Evolutionary conservation across 2,797 vertebrate genomes (phyloP), one percentile per base, ranked within the genome.

Genomic region (Sarcophilus harrisii): DNA sequence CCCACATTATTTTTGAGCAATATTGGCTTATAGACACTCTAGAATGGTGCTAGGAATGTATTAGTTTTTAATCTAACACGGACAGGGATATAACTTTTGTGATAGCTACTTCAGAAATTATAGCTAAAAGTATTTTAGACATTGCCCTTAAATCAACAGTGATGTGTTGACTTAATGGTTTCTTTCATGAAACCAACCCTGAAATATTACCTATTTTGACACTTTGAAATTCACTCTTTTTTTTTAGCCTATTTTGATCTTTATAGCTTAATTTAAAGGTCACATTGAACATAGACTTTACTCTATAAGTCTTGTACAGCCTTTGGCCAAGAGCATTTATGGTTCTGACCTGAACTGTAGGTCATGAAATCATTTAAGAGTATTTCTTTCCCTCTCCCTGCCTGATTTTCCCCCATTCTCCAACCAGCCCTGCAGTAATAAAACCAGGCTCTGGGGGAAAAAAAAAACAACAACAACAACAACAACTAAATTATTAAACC

Each of bases 181-280:
- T 81, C 38, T 81, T 54, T 54, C 54, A 38, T 38, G 55, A 93
- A 94, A 58, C 94, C 38, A 60, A 5, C 45, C 30, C 58, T 91
- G 2, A 96, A 96, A 92, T 57, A 55, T 10, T 55, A 29, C 91
- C 24, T 57, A 2, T 57, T 95, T 95, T 95, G 90, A 81, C 52
- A 54, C 45, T 58, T 0, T 28, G 87, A 12, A 94, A 62, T 16
- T 57, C 92, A 66, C 8, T 90, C 29, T n/a, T 90, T 11, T 11
- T 11, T 94, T 92, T 18, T n/a, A 8, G 8, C 94, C 3, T 92
- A 0, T 91, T 90, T 59, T 97, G 11, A n/a, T 73, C 29, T 90
- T 94, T 59, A 38, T 95, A 95, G 90, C 5, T 38, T 55, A 92
- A 94, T 96, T 90, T 28, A 96, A 93, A 95, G 27, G 13, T 81